These are phyloP conservation scores for Ficedula albicollis DNA, from an alignment of 2,797 vertebrate genomes.

Conservation along the genomic window DNA sequence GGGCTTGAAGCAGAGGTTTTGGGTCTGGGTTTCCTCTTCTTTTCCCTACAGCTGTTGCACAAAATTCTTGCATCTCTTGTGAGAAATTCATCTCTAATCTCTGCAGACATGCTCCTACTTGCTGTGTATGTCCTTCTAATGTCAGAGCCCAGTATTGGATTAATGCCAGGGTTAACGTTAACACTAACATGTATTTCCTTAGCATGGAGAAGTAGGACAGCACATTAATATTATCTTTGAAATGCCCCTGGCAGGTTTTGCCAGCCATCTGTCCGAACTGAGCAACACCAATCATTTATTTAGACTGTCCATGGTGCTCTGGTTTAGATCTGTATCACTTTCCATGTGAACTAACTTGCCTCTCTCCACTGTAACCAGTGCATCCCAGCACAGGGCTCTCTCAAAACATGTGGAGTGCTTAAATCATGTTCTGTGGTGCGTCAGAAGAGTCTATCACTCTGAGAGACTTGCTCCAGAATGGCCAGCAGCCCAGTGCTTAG, in stretches of 20 bases:
- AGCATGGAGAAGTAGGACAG: neutral
- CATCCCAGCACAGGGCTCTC: neutral
- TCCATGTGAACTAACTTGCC: neutral
- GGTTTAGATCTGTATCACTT: neutral
- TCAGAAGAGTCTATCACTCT: neutral
- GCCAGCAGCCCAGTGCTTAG: neutral
- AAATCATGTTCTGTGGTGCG: neutral
- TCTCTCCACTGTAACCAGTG: neutral
- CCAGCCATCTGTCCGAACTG: neutral
- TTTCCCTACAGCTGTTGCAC: neutral
- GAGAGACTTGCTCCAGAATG: neutral
- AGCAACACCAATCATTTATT: neutral
- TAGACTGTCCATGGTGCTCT: neutral
- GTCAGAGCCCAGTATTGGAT: neutral
- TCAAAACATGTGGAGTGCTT: neutral
- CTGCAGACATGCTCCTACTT: neutral
- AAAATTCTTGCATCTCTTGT: neutral
- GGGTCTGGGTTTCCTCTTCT: neutral
- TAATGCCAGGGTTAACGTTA: neutral
- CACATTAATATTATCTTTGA: neutral
- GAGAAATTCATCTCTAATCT: neutral
- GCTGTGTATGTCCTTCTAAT: neutral
- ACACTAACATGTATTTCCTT: neutral
- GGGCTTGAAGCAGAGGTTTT: neutral
- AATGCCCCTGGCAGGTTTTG: neutral